Conservation (phyloP, 2,888 invertebrate species). For the Adineta ricciae region DNA sequence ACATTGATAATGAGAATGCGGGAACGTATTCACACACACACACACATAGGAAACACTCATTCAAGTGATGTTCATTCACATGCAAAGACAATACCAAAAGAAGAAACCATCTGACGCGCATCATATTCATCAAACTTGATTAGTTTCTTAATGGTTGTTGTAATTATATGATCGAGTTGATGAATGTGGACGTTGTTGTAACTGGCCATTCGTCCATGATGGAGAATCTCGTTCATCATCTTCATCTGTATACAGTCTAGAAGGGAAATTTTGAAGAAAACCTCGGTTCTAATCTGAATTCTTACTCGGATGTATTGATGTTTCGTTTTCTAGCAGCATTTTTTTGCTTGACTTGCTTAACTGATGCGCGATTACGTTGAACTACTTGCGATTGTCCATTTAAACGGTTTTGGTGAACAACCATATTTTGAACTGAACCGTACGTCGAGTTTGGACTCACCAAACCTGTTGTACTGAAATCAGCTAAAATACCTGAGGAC, state of each 20-base stretch:
- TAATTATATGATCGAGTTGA: not conserved
- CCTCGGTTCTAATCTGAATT: too few relatives aligned
- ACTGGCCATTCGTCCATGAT: not conserved
- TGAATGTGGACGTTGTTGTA: not conserved
- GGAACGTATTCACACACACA: not conserved
- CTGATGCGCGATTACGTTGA: not conserved
- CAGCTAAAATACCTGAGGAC: not conserved
- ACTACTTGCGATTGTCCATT: not conserved
- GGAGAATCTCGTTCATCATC: not conserved
- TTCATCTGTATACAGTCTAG: not conserved
- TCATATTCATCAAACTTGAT: not conserved
- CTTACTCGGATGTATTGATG: not conserved
- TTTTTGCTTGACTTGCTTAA: constrained; percentile 15
- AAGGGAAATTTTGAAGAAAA: not conserved
- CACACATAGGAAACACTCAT: not conserved
- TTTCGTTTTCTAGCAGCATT: not conserved
- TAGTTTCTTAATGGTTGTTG: not conserved
- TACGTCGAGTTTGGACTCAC: not conserved
- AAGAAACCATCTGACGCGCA: not conserved
- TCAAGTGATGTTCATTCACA: not conserved
- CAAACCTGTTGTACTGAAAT: not conserved
- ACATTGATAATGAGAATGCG: not conserved
- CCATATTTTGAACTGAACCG: not conserved
- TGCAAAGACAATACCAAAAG: not conserved
- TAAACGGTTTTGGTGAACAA: not conserved